Percentiles rank a stretch among this genome's conserved stretches.
These are phyloP conservation scores for Zelostemma sp. DNA, from an alignment of 1,140 invertebrate species.

Conservation along the genomic window DNA sequence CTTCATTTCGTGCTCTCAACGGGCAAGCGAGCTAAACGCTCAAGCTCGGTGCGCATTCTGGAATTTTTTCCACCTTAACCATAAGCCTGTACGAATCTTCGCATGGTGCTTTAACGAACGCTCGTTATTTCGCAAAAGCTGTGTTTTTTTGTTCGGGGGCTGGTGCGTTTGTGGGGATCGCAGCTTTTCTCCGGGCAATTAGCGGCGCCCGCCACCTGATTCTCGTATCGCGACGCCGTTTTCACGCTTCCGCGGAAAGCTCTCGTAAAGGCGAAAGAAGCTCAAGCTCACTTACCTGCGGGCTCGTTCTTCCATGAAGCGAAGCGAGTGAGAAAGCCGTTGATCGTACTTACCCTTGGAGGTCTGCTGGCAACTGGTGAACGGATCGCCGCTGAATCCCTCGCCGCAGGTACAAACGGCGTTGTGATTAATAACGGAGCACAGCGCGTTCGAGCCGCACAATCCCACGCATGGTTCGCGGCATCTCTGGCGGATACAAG, in stretches of 20 bases:
- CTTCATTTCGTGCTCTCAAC: slow-evolving; percentile 3
- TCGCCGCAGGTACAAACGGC: slow-evolving; percentile 70
- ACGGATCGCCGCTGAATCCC: slow-evolving; percentile 74
- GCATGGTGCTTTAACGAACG: background rate
- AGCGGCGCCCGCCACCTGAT: slow-evolving; percentile 38
- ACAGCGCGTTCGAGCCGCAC: slow-evolving; percentile 72
- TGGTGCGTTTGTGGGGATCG: slow-evolving; percentile 4
- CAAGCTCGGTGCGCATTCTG: background rate
- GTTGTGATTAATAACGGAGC: slow-evolving; percentile 71
- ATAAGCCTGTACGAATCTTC: slow-evolving; percentile 28
- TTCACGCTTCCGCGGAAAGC: slow-evolving; percentile 26
- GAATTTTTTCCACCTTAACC: slow-evolving; percentile 6
- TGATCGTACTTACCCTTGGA: slow-evolving; percentile 62
- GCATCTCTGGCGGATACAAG: slow-evolving; percentile 71
- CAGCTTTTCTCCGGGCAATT: slow-evolving; percentile 28
- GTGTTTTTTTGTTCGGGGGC: background rate
- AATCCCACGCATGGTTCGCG: slow-evolving; percentile 70
- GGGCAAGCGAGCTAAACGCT: background rate
- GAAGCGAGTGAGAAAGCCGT: slow-evolving; percentile 15
- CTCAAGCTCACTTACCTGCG: slow-evolving; percentile 58
- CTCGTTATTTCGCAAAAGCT: background rate
- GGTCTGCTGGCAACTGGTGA: slow-evolving; percentile 67
- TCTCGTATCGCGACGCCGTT: slow-evolving; percentile 14
- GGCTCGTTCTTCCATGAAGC: slow-evolving; percentile 25
- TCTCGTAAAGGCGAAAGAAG: slow-evolving; percentile 26